Percentiles rank a stretch among this genome's conserved stretches.
Conservation (phyloP, 2,113 vertebrate genomes). For the Rhynchomys soricoides region DNA sequence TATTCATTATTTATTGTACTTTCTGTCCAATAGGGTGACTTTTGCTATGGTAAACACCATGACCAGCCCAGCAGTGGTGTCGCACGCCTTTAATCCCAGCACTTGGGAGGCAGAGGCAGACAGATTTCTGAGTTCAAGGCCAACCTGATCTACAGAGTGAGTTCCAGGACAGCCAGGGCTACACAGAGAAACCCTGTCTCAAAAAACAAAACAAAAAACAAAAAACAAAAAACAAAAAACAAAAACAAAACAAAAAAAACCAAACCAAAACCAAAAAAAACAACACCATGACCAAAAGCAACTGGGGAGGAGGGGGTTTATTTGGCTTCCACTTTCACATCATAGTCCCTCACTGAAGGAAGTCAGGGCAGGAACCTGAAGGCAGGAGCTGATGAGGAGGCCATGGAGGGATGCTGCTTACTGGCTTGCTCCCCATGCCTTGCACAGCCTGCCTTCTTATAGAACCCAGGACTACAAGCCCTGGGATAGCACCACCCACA, state of each 20-base stretch:
- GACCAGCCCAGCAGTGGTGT: no score
- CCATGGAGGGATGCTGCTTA: not conserved
- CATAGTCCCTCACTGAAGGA: not conserved
- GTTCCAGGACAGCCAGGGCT: no score
- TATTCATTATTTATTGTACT: no score
- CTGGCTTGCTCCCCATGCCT: not conserved
- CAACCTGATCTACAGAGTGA: no score
- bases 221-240: no score
- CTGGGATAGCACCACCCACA: not conserved
- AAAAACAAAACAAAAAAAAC: no score
- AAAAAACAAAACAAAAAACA: no score
- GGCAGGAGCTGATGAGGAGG: not conserved
- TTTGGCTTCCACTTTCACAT: not conserved
- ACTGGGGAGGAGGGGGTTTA: not conserved
- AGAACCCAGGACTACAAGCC: not conserved
- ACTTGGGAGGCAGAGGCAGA: no score
- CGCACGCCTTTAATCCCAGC: no score
- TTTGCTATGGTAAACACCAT: not conserved
- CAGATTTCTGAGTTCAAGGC: no score
- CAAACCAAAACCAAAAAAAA: no score
- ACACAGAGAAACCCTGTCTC: no score
- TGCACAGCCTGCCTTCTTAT: not conserved
- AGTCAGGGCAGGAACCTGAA: not conserved
- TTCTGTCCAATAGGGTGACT: not conserved
- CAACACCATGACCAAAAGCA: not conserved